These are phyloP conservation scores for Campoletis sonorensis DNA, from an alignment of 1,140 invertebrate genomes.

Conservation along the genomic window DNA sequence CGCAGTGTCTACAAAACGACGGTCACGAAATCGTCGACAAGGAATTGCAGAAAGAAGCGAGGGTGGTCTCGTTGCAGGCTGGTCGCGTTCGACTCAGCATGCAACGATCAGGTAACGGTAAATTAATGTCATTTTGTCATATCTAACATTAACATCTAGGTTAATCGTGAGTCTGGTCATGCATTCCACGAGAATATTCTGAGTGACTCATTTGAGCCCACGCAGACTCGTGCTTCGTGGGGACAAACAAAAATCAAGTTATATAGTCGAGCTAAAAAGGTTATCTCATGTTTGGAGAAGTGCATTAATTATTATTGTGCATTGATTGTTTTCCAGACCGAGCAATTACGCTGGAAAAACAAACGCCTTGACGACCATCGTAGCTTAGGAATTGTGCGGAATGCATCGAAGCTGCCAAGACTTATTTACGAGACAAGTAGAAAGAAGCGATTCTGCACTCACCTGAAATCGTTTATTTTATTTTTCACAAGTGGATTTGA, in stretches of 20 bases:
- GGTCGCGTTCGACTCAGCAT: conserved; percentile 72
- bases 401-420: conserved; percentile 30
- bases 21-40: conserved; percentile 59
- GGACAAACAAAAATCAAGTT: conserved; percentile 3
- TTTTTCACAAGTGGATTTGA: neutral
- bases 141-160: conserved; percentile 29
- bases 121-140: neutral
- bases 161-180: neutral
- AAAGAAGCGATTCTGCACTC: neutral
- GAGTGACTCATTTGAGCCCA: neutral
- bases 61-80: conserved; percentile 69
- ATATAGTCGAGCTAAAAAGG: neutral
- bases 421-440: conserved; percentile 14
- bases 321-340: conserved; percentile 59
- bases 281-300: neutral
- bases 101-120: conserved; percentile 70
- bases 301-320: neutral
- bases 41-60: conserved; percentile 64
- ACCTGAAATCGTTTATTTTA: neutral
- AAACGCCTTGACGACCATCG: conserved; percentile 69
- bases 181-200: neutral
- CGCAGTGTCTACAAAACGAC: conserved; percentile 54
- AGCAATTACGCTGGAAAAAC: conserved; percentile 63
- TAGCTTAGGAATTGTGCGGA: conserved; percentile 59
- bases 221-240: neutral